These are phyloP conservation scores for Spodoptera exigua DNA, from an alignment of 2,888 invertebrate species.

Conservation along the genomic window DNA sequence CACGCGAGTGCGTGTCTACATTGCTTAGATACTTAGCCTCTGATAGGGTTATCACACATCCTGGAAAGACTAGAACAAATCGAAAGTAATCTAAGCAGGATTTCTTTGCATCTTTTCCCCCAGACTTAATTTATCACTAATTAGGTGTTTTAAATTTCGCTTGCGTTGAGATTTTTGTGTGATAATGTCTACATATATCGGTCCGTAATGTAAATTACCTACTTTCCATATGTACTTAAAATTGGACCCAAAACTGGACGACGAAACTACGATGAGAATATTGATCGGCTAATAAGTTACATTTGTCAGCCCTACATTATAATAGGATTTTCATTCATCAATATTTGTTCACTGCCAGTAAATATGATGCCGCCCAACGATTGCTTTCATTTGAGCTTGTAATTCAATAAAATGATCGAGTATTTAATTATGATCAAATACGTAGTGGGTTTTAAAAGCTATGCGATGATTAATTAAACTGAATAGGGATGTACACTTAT, in stretches of 20 bases:
- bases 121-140: slow-evolving; percentile 3
- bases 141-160: neutral
- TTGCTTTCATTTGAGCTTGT: slow-evolving; percentile 29
- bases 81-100: slow-evolving; percentile 6
- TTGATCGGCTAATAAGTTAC: neutral
- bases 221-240: no score
- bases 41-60: slow-evolving; percentile 43
- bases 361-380: slow-evolving; percentile 37
- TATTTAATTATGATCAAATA: slow-evolving; percentile 12
- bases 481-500: no score
- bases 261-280: no score
- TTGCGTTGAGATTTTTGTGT: neutral
- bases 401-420: slow-evolving; percentile 38
- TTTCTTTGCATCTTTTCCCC: slow-evolving; percentile 8
- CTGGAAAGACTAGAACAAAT: slow-evolving; percentile 7
- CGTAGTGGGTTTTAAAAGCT: neutral
- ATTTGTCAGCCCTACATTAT: slow-evolving; percentile 38
- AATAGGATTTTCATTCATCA: slow-evolving; percentile 45
- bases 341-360: slow-evolving; percentile 44
- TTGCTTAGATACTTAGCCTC: slow-evolving; percentile 28
- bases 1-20: slow-evolving; percentile 56
- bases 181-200: neutral
- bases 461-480: no score
- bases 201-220: neutral
- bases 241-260: no score